Base-by-base conservation (phyloP, 2,888 invertebrate species). In the Brenthis ino region DNA sequence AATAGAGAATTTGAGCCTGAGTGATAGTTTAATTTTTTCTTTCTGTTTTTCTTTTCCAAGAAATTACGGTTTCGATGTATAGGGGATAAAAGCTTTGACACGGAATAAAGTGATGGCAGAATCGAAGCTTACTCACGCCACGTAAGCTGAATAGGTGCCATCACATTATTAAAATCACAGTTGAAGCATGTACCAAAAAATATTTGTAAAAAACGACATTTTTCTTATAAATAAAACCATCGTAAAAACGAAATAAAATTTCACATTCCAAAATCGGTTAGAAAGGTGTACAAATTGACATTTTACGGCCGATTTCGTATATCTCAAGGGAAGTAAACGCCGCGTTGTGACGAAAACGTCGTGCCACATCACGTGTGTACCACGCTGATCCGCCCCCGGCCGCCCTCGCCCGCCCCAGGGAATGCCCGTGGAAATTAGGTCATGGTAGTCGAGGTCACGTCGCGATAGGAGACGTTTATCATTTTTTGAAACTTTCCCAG, bases 361-460 rank as follows among this genome's bases (percentile, higher is more conserved):
- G 63, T 51, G 56, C 43, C n/a, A 51, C 24, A 56, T 56, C 56
- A 56, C 37, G 43, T 63, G 67, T 67, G 61, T 54, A 63, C 43
- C 61, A 24, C 56, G 48, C 37, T 37, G 20, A 61, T 43, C 60
- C 60, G 50, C 60, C 37, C 37, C 37, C 37, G 37, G 1, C 37
- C 37, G 1, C 37, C 37, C 37, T 43, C 37, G 37, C 37, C 37
- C 37, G 37, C 37, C 37, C 56, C 51, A 57, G 67, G 67, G 69
- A 65, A 65, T 69, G 61, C 65, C 61, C 66, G 50, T 50, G 12
- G 65, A 64, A 72, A 68, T 72, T 71, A 48, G 70, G 70, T 70
- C 72, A 70, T 58, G 68, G 47, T 64, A 67, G 68, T 64, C 71
- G 69, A 73, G 70, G 70, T 74, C 67, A 65, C 53, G 55, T 48